phyloP scores from a whole-genome alignment of 2,113 vertebrate species.

The Acrocephalus arundinaceus region DNA sequence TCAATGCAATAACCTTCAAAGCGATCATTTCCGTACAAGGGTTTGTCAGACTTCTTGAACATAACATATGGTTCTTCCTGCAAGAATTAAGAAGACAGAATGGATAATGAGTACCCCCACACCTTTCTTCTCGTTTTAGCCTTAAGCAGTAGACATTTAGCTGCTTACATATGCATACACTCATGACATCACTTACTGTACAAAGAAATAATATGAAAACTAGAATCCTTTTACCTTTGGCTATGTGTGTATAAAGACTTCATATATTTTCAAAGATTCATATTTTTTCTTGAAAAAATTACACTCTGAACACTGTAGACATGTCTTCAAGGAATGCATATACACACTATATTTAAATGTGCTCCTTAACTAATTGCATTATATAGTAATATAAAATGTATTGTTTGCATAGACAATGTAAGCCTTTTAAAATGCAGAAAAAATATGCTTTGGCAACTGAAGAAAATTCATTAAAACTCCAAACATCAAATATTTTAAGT shows the following conservation, averaged over 20 bases:
- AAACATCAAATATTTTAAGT: background rate
- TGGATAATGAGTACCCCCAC: background rate
- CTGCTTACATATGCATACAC: background rate
- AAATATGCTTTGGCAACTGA: background rate
- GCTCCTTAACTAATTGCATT: background rate
- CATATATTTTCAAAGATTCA: background rate
- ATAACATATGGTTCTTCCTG: slow-evolving; percentile 98
- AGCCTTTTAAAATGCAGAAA: background rate
- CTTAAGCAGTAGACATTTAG: background rate
- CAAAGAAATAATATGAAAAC: background rate
- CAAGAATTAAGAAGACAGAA: slow-evolving; percentile 17
- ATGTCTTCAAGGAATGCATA: background rate
- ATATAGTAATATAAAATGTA: background rate
- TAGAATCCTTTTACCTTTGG: background rate
- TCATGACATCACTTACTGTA: background rate
- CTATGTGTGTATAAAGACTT: background rate
- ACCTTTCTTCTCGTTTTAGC: background rate
- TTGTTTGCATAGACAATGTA: background rate
- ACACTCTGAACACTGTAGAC: background rate
- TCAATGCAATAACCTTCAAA: slow-evolving; percentile 98
- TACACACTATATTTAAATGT: background rate
- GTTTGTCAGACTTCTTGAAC: slow-evolving; percentile 98
- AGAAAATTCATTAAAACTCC: background rate
- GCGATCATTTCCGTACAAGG: slow-evolving; percentile 94
- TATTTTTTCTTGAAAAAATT: background rate